These are phyloP conservation scores for Hipposideros armiger DNA, from an alignment of 2,113 vertebrate species.

Conservation along the genomic window DNA sequence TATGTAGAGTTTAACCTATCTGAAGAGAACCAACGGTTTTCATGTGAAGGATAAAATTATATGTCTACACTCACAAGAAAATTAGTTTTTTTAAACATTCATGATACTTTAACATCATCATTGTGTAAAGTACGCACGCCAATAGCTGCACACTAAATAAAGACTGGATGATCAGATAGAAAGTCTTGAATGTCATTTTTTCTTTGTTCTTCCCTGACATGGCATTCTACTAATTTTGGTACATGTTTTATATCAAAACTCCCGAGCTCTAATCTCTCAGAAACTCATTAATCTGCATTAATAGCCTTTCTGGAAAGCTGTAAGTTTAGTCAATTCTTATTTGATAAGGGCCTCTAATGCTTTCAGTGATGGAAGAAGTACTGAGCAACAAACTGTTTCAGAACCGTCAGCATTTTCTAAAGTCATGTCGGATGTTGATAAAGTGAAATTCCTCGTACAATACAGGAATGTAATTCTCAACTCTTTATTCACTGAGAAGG, in stretches of 20 bases:
- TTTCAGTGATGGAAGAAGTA: conserved; percentile 56
- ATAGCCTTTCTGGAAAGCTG: conserved; percentile 76
- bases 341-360: conserved; percentile 78
- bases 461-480: conserved; percentile 51
- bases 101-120: neutral
- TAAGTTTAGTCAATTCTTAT: conserved; percentile 79
- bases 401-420: conserved; percentile 66
- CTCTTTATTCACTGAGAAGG: conserved; percentile 67
- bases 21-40: conserved; percentile 55
- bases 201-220: conserved; percentile 31
- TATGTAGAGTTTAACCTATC: conserved; percentile 5
- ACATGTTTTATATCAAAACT: conserved; percentile 74
- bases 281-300: conserved; percentile 84
- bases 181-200: conserved; percentile 61
- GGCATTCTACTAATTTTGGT: conserved; percentile 60
- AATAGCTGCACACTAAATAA: neutral
- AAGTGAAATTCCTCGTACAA: conserved; percentile 51
- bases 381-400: conserved; percentile 61
- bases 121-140: conserved; percentile 7
- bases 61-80: neutral
- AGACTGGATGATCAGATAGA: neutral
- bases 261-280: conserved; percentile 70
- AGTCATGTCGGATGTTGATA: conserved; percentile 73
- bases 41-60: conserved; percentile 45
- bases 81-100: conserved; percentile 44